Percentiles rank a stretch among this genome's conserved stretches.
Conservation (phyloP, 1,140 invertebrate species). For the Ceratina japonica region DNA sequence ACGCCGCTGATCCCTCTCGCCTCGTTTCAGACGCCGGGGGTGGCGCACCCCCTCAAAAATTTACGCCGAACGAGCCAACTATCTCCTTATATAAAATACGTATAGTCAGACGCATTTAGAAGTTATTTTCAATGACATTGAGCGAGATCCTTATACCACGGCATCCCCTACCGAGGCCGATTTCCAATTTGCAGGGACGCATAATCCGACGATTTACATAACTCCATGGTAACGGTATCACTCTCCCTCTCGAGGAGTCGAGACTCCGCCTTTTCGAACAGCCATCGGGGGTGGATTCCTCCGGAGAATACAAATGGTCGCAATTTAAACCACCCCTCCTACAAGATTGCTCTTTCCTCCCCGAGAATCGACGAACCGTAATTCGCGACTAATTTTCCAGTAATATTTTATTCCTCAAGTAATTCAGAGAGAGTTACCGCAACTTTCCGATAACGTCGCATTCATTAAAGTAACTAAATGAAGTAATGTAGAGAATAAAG, state of each 20-base stretch:
- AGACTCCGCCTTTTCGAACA: slow-evolving; percentile 43
- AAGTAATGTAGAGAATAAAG: too few species aligned
- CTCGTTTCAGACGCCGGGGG: slow-evolving; percentile 12
- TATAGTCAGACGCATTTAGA: too few species aligned
- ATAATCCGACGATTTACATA: slow-evolving; percentile 65
- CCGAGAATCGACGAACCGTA: not conserved
- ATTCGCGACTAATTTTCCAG: slow-evolving; percentile 5
- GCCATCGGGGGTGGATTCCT: slow-evolving; percentile 30
- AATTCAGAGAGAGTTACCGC: too few species aligned
- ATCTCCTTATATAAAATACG: slow-evolving; percentile 19
- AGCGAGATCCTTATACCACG: not conserved
- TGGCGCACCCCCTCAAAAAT: slow-evolving; percentile 42
- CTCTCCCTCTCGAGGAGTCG: slow-evolving; percentile 48
- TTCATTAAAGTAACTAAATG: too few species aligned
- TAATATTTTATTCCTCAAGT: not conserved
- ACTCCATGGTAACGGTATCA: slow-evolving; percentile 62
- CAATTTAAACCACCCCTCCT: slow-evolving; percentile 21
- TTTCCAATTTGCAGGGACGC: slow-evolving; percentile 62
- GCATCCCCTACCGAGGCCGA: slow-evolving; percentile 16
- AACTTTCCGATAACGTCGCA: too few species aligned
- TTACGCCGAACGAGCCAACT: not conserved
- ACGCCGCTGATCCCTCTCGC: slow-evolving; percentile 10
- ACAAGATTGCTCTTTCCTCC: not conserved
- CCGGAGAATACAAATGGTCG: slow-evolving; percentile 45
- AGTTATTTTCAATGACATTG: not conserved